phyloP scores from a whole-genome alignment of 1,140 invertebrate genomes.

The Drosophila eugracilis region DNA sequence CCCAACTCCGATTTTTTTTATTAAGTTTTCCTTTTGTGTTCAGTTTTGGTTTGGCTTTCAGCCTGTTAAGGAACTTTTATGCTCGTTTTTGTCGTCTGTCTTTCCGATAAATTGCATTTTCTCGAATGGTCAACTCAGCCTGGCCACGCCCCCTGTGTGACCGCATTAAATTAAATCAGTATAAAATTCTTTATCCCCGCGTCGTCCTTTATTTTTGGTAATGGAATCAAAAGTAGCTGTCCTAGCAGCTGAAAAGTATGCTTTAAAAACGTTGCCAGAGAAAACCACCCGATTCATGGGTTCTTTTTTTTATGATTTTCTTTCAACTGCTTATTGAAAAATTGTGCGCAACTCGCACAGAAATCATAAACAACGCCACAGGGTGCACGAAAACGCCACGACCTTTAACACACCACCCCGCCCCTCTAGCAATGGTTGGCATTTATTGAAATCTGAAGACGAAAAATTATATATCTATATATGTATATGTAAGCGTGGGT shows the following conservation, averaged over 20 bases:
- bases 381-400: conserved; percentile 31
- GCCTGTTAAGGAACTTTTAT: conserved; percentile 75
- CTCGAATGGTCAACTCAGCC: conserved; percentile 58
- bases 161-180: conserved; percentile 79
- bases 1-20: conserved; percentile 1
- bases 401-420: no score
- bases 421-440: conserved; percentile 41
- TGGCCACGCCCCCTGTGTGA: conserved; percentile 22
- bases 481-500: neutral
- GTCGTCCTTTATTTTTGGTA: conserved; percentile 6
- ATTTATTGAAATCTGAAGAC: conserved; percentile 76
- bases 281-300: conserved; percentile 25
- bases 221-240: conserved; percentile 39
- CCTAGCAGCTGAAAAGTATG: conserved; percentile 25
- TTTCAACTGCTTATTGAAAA: conserved; percentile 74
- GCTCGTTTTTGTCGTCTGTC: conserved; percentile 55
- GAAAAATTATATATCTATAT: conserved; percentile 40
- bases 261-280: conserved; percentile 40
- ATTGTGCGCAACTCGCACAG: conserved; percentile 65
- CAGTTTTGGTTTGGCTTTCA: conserved; percentile 25
- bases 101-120: conserved; percentile 70
- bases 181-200: conserved; percentile 48
- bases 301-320: conserved; percentile 23
- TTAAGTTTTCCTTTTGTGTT: conserved; percentile 10
- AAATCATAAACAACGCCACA: conserved; percentile 78